Base-by-base conservation (phyloP, 23 tunicate genomes). In the Phallusia fumigata region DNA sequence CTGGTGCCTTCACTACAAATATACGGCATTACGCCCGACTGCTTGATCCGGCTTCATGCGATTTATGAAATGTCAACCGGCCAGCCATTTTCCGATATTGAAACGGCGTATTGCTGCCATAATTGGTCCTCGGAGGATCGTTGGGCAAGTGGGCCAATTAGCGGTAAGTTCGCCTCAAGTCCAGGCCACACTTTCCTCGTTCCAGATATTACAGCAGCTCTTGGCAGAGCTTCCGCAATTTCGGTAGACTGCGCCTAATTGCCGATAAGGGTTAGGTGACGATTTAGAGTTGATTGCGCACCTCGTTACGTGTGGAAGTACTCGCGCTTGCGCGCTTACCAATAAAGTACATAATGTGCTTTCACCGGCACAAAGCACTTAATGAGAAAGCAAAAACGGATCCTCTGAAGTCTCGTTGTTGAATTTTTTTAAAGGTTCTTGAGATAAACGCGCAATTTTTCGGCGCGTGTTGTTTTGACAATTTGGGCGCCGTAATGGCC, bases 401-500 rank as follows among this genome's bases (percentile, higher is more conserved):
- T 40, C 47, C 10, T 10, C 47, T 10, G 10, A 40, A 40, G 47
- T 40, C 47, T 40, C 47, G 10, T 40, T 40, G 47, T 5, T 3
- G 10, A 40, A 3, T 40, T 3, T 40, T 3, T 40, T 40, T 40
- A 5, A 40, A 40, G 47, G 47, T 40, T 40, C 28, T 22, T 22
- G 69, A 58, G 69, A 58, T 58, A 58, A 58, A 58, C 69, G 69
- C 69, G 28, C 16, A 16, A 58, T 22, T 21, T 58, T 58, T 58
- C 28, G 26, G 8, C 28, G 28, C 69, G 69, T 22, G 28, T 22
- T 24, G 69, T 24, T 58, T 58, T 22, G 26, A 21, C 28, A 21
- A 16, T 58, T 58, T 22, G 69, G 69, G 69, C 69, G 69, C 69
- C 69, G 69, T 58, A 58, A 58, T 58, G 69, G 69, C 13, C 69